Percentiles rank a stretch among this genome's conserved stretches.
These are phyloP conservation scores for Tanytarsus gracilentus DNA, from an alignment of 2,888 invertebrate genomes.

Conservation along the genomic window DNA sequence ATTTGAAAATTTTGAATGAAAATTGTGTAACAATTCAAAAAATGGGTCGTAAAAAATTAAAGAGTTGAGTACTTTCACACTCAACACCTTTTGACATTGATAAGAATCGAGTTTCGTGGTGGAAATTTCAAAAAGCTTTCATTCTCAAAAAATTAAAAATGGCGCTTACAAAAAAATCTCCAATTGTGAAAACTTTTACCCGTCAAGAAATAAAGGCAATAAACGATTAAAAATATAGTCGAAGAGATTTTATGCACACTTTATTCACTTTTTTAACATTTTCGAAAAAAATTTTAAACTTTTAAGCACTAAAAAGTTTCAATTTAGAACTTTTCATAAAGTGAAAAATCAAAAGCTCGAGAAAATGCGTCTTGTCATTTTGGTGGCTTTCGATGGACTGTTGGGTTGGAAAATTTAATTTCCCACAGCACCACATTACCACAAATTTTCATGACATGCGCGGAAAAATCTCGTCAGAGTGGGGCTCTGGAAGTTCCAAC, in stretches of 20 bases:
- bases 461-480: not conserved
- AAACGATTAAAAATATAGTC: not conserved
- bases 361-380: constrained; percentile 18
- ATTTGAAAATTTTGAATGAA: too few relatives aligned
- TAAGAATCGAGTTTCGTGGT: not conserved
- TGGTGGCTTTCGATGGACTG: not conserved
- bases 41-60: too few relatives aligned
- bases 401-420: not conserved
- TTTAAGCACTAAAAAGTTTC: constrained; percentile 13
- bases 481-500: constrained; percentile 16
- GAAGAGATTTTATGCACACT: constrained; percentile 6
- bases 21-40: too few relatives aligned
- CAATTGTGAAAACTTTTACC: not conserved
- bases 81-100: too few relatives aligned
- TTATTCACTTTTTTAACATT: constrained; percentile 14
- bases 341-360: constrained; percentile 11
- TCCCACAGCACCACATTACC: constrained; percentile 1
- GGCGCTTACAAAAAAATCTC: constrained; percentile 19
- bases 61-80: too few relatives aligned
- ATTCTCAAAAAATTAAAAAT: constrained; percentile 11
- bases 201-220: constrained; percentile 2
- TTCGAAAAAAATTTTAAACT: constrained; percentile 5
- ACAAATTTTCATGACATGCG: not conserved
- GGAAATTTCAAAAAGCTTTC: not conserved
- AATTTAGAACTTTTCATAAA: not conserved